Conservation (phyloP, 1,140 invertebrate species). For the Pentalonia nigronervosa region DNA sequence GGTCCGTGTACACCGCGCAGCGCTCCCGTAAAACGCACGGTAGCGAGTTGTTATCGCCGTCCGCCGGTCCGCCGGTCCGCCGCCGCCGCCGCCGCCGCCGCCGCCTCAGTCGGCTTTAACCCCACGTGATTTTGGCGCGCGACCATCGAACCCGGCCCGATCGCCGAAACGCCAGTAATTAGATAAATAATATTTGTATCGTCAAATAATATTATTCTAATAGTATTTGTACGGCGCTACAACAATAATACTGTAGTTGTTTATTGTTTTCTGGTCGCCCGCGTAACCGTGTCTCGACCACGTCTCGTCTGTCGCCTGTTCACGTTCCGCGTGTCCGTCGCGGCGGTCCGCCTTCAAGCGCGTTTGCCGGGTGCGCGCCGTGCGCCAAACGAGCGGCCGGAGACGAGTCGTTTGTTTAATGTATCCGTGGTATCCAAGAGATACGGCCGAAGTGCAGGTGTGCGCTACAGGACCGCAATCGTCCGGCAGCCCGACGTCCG, state of each 20-base stretch:
- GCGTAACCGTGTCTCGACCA: neutral
- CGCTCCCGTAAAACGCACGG: neutral
- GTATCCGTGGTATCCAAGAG: slow-evolving; percentile 55
- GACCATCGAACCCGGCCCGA: neutral
- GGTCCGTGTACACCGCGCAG: slow-evolving; percentile 26
- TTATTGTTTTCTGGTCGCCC: neutral
- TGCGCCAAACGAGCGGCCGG: neutral
- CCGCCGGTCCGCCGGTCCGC: neutral
- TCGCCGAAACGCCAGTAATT: neutral
- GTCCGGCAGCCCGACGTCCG: slow-evolving; percentile 16
- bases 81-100: neutral
- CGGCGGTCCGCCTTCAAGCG: neutral
- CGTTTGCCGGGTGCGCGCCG: neutral
- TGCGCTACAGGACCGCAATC: slow-evolving; percentile 12
- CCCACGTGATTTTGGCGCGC: slow-evolving; percentile 55
- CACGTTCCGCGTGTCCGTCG: neutral
- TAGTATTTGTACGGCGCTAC: too few relatives aligned
- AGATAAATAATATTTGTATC: neutral
- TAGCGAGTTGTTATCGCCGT: neutral
- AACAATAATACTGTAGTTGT: neutral
- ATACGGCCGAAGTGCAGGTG: slow-evolving; percentile 44
- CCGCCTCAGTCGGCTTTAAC: neutral
- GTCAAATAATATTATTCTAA: neutral
- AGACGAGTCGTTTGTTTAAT: neutral
- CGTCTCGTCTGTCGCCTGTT: neutral